Evolutionary conservation across 2,113 vertebrate species (phyloP).

Genomic region (Motacilla tschutschensis): DNA sequence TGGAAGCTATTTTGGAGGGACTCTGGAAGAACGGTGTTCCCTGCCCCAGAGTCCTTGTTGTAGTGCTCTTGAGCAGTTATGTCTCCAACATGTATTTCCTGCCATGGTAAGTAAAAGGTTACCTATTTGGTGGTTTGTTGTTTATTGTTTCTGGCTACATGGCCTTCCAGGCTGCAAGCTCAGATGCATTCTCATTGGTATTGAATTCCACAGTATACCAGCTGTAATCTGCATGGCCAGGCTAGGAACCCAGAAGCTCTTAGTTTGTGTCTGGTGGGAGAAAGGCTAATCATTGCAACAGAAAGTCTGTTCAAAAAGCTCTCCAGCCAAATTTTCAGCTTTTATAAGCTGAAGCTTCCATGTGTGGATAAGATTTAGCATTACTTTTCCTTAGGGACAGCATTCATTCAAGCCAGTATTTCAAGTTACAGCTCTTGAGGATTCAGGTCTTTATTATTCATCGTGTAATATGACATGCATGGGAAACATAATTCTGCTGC

Average conservation of each 20-base stretch:
- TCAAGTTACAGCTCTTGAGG: not conserved
- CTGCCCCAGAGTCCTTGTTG: not conserved
- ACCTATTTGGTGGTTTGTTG: not conserved
- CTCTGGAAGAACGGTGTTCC: fast-evolving
- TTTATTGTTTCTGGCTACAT: not conserved
- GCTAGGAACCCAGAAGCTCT: not conserved
- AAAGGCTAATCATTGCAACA: not conserved
- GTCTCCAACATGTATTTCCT: not conserved
- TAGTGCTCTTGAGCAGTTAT: not conserved
- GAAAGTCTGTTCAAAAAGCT: not conserved
- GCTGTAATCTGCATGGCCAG: not conserved
- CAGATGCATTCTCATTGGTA: not conserved
- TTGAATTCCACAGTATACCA: not conserved
- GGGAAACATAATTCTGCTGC: not conserved
- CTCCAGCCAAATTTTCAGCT: not conserved
- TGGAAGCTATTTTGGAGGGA: not conserved
- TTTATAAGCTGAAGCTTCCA: not conserved
- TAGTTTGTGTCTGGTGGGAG: not conserved
- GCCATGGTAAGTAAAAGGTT: not conserved
- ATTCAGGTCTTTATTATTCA: not conserved
- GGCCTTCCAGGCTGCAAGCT: not conserved
- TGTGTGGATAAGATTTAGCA: not conserved
- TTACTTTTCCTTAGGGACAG: not conserved
- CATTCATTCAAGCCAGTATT: not conserved
- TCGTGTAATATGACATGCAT: not conserved